These are phyloP conservation scores for Lasioglossum calceatum DNA, from an alignment of 2,888 invertebrate species.

Conservation along the genomic window DNA sequence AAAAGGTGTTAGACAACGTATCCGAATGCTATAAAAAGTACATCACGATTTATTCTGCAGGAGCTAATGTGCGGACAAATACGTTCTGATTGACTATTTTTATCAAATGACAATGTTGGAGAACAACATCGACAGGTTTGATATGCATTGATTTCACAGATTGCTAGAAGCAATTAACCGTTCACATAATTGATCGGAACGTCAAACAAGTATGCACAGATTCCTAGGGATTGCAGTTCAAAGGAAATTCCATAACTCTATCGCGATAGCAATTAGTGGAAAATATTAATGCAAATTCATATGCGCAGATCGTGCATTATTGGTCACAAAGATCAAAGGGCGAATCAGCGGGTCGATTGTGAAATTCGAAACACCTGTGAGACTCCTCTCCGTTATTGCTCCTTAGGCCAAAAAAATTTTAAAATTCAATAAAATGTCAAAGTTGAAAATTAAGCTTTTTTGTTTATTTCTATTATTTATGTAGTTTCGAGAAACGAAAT, in stretches of 20 bases:
- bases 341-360: slow-evolving; percentile 33
- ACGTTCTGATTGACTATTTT: not conserved
- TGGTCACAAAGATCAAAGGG: slow-evolving; percentile 39
- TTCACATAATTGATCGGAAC: slow-evolving; percentile 14
- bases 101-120: not conserved
- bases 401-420: not conserved
- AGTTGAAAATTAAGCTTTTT: not conserved
- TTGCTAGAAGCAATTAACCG: slow-evolving; percentile 21
- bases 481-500: not conserved
- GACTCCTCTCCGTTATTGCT: not conserved
- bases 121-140: not conserved
- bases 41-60: not conserved
- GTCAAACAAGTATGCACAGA: slow-evolving; percentile 13
- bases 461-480: too few species aligned
- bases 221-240: slow-evolving; percentile 7
- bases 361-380: slow-evolving; percentile 48
- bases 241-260: slow-evolving; percentile 47
- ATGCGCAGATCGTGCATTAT: slow-evolving; percentile 15
- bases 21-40: not conserved
- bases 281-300: slow-evolving; percentile 28
- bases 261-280: slow-evolving; percentile 29
- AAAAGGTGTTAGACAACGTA: not conserved
- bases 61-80: not conserved
- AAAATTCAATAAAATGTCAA: not conserved
- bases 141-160: not conserved